Percentiles rank a stretch among this genome's conserved stretches.
These are phyloP conservation scores for Hippocampus zosterae DNA, from an alignment of 2,113 vertebrate species.

Conservation along the genomic window DNA sequence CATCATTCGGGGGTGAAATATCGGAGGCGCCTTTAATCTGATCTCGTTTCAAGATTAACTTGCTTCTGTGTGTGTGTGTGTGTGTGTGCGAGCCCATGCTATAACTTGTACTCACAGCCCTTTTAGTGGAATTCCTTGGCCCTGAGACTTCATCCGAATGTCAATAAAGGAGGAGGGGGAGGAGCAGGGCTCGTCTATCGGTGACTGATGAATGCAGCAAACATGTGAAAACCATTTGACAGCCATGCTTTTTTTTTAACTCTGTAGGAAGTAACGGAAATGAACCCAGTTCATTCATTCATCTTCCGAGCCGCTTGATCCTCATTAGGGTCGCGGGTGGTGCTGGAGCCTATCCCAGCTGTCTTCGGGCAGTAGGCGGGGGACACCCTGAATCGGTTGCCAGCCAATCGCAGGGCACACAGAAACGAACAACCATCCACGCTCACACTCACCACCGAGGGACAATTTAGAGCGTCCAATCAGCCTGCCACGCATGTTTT, in stretches of 20 bases:
- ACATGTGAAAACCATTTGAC: background rate
- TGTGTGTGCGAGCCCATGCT: background rate
- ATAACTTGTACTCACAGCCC: background rate
- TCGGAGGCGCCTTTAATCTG: background rate
- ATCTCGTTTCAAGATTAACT: background rate
- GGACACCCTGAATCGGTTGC: too few species aligned
- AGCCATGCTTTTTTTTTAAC: background rate
- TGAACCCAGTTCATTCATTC: too few species aligned
- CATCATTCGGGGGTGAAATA: background rate
- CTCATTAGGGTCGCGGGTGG: too few species aligned
- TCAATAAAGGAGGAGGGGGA: background rate
- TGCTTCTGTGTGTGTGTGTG: background rate
- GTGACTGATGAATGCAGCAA: constrained; percentile 1
- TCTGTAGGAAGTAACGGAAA: too few species aligned
- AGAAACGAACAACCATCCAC: too few species aligned
- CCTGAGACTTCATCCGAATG: background rate
- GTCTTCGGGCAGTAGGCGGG: too few species aligned
- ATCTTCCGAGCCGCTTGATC: too few species aligned
- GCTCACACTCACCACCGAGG: too few species aligned
- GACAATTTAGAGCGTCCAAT: too few species aligned
- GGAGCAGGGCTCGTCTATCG: background rate
- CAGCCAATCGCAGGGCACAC: too few species aligned
- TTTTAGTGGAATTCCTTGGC: background rate
- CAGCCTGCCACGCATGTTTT: too few species aligned
- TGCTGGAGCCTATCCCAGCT: too few species aligned